Evolutionary conservation across 1,140 invertebrate species (phyloP).

Genomic region (Hylaeus anthracinus): DNA sequence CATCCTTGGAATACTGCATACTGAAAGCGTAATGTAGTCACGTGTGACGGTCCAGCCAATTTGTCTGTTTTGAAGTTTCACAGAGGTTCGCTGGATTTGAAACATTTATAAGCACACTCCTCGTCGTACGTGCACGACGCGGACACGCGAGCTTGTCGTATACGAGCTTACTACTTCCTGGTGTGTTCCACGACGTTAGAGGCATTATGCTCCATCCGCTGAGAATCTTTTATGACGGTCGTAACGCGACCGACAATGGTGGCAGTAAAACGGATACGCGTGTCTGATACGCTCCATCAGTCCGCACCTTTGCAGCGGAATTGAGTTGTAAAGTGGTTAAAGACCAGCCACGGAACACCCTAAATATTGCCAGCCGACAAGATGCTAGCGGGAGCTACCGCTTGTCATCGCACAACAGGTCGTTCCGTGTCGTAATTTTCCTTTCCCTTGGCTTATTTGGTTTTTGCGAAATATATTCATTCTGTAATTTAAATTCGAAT

Average conservation of each 20-base stretch:
- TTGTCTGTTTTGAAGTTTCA: slow-evolving; percentile 8
- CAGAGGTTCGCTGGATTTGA: neutral
- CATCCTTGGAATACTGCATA: neutral
- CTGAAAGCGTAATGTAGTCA: neutral
- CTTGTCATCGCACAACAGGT: slow-evolving; percentile 14
- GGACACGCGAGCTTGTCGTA: neutral
- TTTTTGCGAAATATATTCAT: too few species aligned
- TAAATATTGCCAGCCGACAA: slow-evolving; percentile 2
- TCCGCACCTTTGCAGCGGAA: neutral
- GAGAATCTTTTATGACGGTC: slow-evolving; percentile 34
- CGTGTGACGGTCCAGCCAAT: neutral
- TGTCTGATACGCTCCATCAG: slow-evolving; percentile 23
- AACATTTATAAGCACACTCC: slow-evolving; percentile 12
- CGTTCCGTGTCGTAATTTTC: neutral
- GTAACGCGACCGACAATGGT: slow-evolving; percentile 26
- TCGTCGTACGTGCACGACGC: neutral
- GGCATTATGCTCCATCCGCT: slow-evolving; percentile 1
- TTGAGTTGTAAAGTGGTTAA: slow-evolving; percentile 28
- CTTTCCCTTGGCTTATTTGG: neutral
- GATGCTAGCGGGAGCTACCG: neutral
- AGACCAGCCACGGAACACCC: neutral
- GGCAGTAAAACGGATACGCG: slow-evolving; percentile 25
- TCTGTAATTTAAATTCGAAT: too few species aligned
- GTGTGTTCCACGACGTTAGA: neutral
- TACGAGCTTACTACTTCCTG: neutral